These are phyloP conservation scores for Synergus umbraculus DNA, from an alignment of 2,888 invertebrate genomes.

Conservation along the genomic window DNA sequence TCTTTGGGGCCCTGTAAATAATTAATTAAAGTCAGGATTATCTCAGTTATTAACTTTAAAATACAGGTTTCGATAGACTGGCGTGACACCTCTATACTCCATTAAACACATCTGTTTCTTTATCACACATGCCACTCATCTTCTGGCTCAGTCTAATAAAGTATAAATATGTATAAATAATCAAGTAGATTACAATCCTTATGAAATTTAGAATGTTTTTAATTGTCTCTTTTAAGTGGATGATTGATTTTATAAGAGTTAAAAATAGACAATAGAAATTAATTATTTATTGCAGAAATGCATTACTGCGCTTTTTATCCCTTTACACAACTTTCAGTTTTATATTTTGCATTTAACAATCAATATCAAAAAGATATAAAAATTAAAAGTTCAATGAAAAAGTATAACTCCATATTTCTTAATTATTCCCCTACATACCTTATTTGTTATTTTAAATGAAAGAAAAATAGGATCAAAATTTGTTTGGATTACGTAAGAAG, in stretches of 20 bases:
- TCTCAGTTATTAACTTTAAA: not conserved
- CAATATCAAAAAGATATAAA: not conserved
- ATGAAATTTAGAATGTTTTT: not conserved
- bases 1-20: not conserved
- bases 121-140: not conserved
- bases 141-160: not conserved
- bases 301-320: not conserved
- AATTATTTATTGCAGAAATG: not conserved
- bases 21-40: not conserved
- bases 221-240: not conserved
- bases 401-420: not conserved
- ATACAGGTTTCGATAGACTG: not conserved
- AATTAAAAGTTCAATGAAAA: not conserved
- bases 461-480: not conserved
- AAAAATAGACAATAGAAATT: not conserved
- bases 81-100: not conserved
- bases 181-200: not conserved
- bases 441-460: not conserved
- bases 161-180: not conserved
- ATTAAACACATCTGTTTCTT: not conserved
- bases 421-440: not conserved
- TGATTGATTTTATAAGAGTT: not conserved
- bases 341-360: not conserved
- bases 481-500: constrained; percentile 11
- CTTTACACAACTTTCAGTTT: not conserved